phyloP scores from a whole-genome alignment of 2,113 vertebrate species.

The Pelecanoides urinatrix region DNA sequence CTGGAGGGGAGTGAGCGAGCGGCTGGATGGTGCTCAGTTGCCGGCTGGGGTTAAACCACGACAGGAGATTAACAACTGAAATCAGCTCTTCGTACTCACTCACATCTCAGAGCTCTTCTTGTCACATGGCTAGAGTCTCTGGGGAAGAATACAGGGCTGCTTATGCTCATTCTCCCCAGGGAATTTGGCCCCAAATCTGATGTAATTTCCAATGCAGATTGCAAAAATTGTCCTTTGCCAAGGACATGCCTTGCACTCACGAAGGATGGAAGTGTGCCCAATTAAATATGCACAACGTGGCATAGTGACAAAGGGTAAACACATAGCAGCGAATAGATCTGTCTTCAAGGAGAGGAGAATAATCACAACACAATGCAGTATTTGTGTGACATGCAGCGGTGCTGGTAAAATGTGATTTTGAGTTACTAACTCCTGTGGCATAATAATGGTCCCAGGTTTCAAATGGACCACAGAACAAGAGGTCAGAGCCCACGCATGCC shows the following conservation, averaged over 20 bases:
- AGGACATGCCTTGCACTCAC: not conserved
- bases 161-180: not conserved
- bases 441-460: not conserved
- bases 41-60: too few relatives aligned
- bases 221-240: not conserved
- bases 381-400: rapidly evolving
- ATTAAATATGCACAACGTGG: not conserved
- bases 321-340: not conserved
- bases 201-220: not conserved
- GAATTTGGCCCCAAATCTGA: not conserved
- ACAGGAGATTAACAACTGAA: constrained; percentile 5
- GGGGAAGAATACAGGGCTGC: not conserved
- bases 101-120: not conserved
- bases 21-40: too few relatives aligned
- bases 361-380: not conserved
- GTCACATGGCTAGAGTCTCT: not conserved
- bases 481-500: not conserved
- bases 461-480: not conserved
- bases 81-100: not conserved
- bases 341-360: not conserved
- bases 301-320: not conserved
- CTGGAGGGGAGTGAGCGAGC: too few relatives aligned
- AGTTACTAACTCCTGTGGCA: not conserved
- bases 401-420: not conserved
- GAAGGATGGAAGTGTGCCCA: not conserved